Conservation (phyloP, 2,888 invertebrate species). For the Bedellia somnulentella region DNA sequence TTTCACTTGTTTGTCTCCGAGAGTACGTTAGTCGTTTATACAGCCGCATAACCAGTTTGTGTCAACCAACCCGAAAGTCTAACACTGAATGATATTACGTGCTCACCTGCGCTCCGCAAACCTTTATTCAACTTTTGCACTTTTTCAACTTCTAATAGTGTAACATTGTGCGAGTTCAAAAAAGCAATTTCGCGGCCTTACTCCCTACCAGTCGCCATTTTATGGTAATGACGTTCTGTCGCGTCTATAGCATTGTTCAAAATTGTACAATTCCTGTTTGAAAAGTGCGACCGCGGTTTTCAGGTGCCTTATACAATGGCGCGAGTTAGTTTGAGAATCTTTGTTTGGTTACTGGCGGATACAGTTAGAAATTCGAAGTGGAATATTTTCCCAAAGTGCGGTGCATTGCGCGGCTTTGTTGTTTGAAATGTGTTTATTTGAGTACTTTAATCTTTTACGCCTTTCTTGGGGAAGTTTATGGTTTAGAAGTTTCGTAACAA, state of each 20-base stretch:
- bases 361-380: slow-evolving; percentile 19
- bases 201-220: slow-evolving; percentile 26
- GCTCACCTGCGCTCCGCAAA: slow-evolving; percentile 18
- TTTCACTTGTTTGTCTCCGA: too few species aligned
- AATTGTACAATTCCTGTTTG: slow-evolving; percentile 47
- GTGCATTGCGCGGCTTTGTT: slow-evolving; percentile 1
- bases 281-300: slow-evolving; percentile 38
- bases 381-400: slow-evolving; percentile 3
- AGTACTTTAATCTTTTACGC: too few species aligned
- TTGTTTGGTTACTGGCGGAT: slow-evolving; percentile 27
- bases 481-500: too few species aligned
- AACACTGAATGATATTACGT: slow-evolving; percentile 30
- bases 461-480: too few species aligned
- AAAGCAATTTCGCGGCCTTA: slow-evolving; percentile 43
- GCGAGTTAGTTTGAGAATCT: slow-evolving; percentile 37
- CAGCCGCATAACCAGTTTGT: too few species aligned
- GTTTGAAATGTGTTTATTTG: slow-evolving; percentile 1
- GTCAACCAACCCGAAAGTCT: slow-evolving; percentile 21
- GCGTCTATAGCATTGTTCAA: slow-evolving; percentile 48
- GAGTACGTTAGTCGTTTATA: too few species aligned
- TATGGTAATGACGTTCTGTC: slow-evolving; percentile 41
- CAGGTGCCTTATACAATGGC: slow-evolving; percentile 37
- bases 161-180: slow-evolving; percentile 51
- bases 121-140: slow-evolving; percentile 37
- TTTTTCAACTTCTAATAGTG: slow-evolving; percentile 38